Evolutionary conservation across 2,888 invertebrate species (phyloP).

Genomic region (Drosophila demipolita): DNA sequence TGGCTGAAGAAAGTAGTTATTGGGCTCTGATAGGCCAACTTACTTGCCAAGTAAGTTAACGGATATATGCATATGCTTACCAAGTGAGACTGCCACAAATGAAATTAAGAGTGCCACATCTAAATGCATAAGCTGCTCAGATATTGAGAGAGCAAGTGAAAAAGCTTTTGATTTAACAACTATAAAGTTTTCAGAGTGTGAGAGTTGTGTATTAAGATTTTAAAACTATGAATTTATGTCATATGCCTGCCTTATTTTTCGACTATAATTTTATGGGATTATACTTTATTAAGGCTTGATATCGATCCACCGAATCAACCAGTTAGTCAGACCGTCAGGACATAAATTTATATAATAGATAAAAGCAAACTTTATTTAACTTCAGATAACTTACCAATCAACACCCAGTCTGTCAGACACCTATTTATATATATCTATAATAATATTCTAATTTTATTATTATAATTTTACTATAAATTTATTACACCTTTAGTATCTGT

Average conservation of each 20-base stretch:
- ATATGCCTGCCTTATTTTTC: neutral
- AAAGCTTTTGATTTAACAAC: neutral
- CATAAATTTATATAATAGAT: neutral
- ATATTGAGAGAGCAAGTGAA: neutral
- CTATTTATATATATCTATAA: neutral
- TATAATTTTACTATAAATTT: neutral
- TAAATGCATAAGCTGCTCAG: neutral
- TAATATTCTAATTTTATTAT: too few relatives aligned
- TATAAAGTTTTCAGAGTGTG: neutral
- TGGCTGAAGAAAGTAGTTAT: conserved; percentile 27
- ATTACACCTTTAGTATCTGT: neutral
- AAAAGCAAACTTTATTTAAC: neutral
- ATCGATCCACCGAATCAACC: too few relatives aligned
- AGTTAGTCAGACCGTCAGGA: neutral
- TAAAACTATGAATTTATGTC: neutral
- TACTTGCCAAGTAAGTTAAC: conserved; percentile 9
- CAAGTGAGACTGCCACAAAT: conserved; percentile 21
- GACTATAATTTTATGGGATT: neutral
- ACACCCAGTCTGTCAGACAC: neutral
- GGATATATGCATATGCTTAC: conserved; percentile 12
- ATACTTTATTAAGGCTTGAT: neutral
- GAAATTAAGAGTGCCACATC: conserved; percentile 26
- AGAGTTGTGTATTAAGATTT: neutral
- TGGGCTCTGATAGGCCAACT: conserved; percentile 15
- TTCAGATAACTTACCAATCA: neutral